phyloP scores from a whole-genome alignment of 2,113 vertebrate genomes.

The Dendropsophus ebraccatus region DNA sequence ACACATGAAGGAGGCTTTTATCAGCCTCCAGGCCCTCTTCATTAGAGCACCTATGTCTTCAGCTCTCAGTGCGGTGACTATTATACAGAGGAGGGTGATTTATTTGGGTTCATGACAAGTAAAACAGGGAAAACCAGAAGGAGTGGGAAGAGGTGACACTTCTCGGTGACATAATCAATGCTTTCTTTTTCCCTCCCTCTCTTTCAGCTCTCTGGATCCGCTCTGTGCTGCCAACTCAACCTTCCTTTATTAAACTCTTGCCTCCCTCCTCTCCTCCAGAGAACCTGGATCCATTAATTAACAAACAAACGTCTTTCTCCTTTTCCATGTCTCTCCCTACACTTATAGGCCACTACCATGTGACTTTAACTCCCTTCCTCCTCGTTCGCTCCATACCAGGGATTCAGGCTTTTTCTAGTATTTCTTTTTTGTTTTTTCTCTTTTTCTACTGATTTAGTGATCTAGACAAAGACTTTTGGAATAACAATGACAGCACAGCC shows the following conservation, averaged over 20 bases:
- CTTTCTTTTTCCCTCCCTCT: slow-evolving; percentile 51
- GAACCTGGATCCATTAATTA: slow-evolving; percentile 51
- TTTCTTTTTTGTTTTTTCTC: slow-evolving; percentile 78
- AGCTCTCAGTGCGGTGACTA: background rate
- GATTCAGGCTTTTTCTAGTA: slow-evolving; percentile 78
- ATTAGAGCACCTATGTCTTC: slow-evolving; percentile 25
- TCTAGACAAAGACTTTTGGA: slow-evolving; percentile 99
- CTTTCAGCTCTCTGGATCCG: slow-evolving; percentile 43
- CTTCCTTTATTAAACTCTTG: slow-evolving; percentile 52
- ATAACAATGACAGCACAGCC: slow-evolving; percentile 99
- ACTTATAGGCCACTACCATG: slow-evolving; percentile 27
- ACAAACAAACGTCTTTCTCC: slow-evolving; percentile 21
- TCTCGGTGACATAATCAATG: slow-evolving; percentile 56
- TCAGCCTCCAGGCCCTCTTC: background rate
- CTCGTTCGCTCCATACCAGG: slow-evolving; percentile 64
- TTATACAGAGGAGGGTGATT: slow-evolving; percentile 18
- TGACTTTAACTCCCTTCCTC: slow-evolving; percentile 56
- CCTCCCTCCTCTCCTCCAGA: slow-evolving; percentile 54
- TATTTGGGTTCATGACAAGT: slow-evolving; percentile 40
- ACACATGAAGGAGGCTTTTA: background rate
- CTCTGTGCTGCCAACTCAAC: slow-evolving; percentile 32
- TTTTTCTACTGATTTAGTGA: slow-evolving; percentile 87
- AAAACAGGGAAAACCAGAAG: slow-evolving; percentile 26
- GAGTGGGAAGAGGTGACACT: slow-evolving; percentile 41
- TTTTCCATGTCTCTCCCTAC: background rate